phyloP scores from a whole-genome alignment of 2,113 vertebrate species.

The Diadophis punctatus region DNA sequence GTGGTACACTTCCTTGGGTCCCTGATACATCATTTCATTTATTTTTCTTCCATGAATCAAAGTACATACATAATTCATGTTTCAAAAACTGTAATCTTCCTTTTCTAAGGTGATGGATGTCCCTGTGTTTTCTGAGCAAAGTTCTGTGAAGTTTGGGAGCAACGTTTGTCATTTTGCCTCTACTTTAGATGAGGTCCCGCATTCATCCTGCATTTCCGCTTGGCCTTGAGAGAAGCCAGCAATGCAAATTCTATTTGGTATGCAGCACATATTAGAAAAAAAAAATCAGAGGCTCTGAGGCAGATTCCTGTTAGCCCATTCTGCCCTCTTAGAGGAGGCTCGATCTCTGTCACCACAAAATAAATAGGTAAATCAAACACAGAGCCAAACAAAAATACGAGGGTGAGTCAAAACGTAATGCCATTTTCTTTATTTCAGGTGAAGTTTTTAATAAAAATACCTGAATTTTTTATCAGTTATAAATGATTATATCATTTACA shows the following conservation, averaged over 20 bases:
- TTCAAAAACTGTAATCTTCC: not conserved
- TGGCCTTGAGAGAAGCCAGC: not conserved
- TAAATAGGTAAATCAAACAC: not conserved
- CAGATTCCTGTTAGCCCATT: not conserved
- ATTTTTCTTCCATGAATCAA: not conserved
- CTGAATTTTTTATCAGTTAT: too few relatives aligned
- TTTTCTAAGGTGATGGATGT: not conserved
- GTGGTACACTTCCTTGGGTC: not conserved
- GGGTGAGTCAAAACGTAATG: too few relatives aligned
- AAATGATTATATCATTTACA: too few relatives aligned
- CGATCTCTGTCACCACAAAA: not conserved
- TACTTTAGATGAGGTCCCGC: not conserved
- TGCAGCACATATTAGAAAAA: not conserved
- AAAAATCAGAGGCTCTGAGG: not conserved
- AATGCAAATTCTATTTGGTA: not conserved
- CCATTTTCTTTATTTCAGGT: too few relatives aligned
- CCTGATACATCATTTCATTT: not conserved
- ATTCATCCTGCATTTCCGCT: not conserved
- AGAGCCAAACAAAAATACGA: not conserved
- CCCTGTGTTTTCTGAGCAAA: not conserved
- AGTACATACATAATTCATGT: not conserved
- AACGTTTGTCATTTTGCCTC: not conserved
- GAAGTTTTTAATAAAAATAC: too few relatives aligned
- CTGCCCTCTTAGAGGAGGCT: not conserved
- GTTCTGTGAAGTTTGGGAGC: not conserved